These are phyloP conservation scores for Synanthedon tipuliformis DNA, from an alignment of 2,888 invertebrate species.

Conservation along the genomic window DNA sequence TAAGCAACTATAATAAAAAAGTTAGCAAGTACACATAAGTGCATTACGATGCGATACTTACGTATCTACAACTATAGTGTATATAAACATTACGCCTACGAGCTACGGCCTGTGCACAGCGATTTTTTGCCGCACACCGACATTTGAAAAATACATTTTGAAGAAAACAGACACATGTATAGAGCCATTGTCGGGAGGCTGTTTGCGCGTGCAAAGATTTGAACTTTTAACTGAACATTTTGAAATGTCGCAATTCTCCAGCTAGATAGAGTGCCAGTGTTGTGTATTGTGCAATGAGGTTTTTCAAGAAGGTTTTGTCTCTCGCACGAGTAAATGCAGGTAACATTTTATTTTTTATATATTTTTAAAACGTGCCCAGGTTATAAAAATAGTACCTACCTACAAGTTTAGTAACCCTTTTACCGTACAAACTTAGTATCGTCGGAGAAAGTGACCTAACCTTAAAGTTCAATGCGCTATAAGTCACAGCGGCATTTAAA, in stretches of 20 bases:
- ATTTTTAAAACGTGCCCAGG: neutral
- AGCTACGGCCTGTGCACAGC: conserved; percentile 43
- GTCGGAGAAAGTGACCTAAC: conserved; percentile 31
- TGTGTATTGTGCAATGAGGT: conserved; percentile 4
- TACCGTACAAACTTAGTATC: neutral
- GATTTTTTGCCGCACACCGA: conserved; percentile 58
- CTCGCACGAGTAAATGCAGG: conserved; percentile 3
- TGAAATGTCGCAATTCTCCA: no score
- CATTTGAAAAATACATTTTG: conserved; percentile 70
- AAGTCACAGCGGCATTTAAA: conserved; percentile 27
- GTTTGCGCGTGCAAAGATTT: conserved; percentile 12
- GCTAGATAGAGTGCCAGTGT: conserved; percentile 1
- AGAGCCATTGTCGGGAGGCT: conserved; percentile 1
- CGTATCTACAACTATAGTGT: conserved; percentile 45
- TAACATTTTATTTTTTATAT: conserved; percentile 1
- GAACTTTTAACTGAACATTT: conserved; percentile 3
- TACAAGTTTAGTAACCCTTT: neutral
- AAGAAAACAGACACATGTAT: conserved; percentile 53
- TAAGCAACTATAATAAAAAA: conserved; percentile 67
- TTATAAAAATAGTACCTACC: neutral
- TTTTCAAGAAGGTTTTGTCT: neutral
- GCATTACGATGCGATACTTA: conserved; percentile 56
- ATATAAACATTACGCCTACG: conserved; percentile 59
- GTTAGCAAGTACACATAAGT: conserved; percentile 67
- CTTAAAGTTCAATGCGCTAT: conserved; percentile 23